These are phyloP conservation scores for Leucoptera coffeella DNA, from an alignment of 2,888 invertebrate species.

Conservation along the genomic window DNA sequence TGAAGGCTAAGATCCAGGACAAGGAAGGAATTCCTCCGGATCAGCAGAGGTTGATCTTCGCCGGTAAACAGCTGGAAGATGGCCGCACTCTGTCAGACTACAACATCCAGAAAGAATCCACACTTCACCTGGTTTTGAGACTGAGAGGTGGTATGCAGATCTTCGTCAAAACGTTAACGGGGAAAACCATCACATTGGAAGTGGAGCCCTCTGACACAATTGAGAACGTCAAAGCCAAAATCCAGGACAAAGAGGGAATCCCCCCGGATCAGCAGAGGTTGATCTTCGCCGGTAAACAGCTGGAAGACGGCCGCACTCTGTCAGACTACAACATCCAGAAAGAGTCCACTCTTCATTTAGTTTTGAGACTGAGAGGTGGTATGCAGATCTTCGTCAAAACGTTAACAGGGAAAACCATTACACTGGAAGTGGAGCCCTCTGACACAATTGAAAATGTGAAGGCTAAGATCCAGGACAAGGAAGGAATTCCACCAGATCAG, in stretches of 20 bases:
- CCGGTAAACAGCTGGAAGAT: not conserved
- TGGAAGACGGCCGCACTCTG: conserved; percentile 81
- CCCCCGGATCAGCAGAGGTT: conserved; percentile 25
- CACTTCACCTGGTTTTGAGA: conserved; percentile 51
- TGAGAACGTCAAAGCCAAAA: conserved; percentile 1
- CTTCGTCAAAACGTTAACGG: conserved; percentile 5
- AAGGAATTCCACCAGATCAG: conserved; percentile 8
- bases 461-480: not conserved
- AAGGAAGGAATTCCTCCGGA: conserved; percentile 3
- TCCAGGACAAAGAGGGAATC: conserved; percentile 5
- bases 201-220: conserved; percentile 1
- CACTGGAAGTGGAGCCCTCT: not conserved
- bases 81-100: conserved; percentile 20
- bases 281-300: conserved; percentile 80
- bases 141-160: conserved; percentile 50
- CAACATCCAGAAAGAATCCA: conserved; percentile 59
- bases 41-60: not conserved
- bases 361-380: conserved; percentile 58
- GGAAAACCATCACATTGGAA: conserved; percentile 4
- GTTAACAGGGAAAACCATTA: conserved; percentile 5
- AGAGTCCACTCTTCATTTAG: conserved; percentile 53
- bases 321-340: conserved; percentile 40
- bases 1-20: conserved; percentile 3
- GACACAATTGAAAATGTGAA: conserved; percentile 5
- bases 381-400: conserved; percentile 6